These are phyloP conservation scores for Himalopsyche phryganea DNA, from an alignment of 1,140 invertebrate species.

Conservation along the genomic window DNA sequence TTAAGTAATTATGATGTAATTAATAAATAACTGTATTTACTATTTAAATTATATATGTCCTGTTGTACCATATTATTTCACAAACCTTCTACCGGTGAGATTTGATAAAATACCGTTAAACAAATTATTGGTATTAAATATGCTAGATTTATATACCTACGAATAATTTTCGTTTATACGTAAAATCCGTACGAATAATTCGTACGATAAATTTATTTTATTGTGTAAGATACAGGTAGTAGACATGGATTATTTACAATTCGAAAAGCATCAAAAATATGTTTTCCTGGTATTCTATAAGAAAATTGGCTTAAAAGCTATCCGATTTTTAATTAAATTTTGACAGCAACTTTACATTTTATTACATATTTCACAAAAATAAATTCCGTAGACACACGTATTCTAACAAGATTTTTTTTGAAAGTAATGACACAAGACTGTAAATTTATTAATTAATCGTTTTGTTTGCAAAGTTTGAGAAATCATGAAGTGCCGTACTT, in stretches of 20 bases:
- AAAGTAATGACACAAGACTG: no score
- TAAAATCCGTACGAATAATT: neutral
- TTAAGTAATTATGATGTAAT: slow-evolving; percentile 28
- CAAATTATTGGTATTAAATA: slow-evolving; percentile 1
- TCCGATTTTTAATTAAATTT: no score
- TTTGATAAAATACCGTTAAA: slow-evolving; percentile 17
- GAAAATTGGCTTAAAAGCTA: no score
- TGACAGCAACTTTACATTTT: no score
- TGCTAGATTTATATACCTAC: slow-evolving; percentile 15
- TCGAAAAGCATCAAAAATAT: no score
- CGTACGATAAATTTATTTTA: slow-evolving; percentile 20
- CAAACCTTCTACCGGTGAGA: slow-evolving; percentile 26
- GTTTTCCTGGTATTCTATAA: no score
- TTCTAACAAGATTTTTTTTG: no score
- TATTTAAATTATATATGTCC: slow-evolving; percentile 29
- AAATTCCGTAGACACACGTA: no score
- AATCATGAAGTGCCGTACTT: no score
- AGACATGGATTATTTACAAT: neutral
- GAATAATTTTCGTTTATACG: slow-evolving; percentile 16
- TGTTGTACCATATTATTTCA: slow-evolving; percentile 32
- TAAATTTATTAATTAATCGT: neutral
- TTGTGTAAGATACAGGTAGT: slow-evolving; percentile 12
- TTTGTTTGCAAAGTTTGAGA: neutral
- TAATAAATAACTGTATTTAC: slow-evolving; percentile 26
- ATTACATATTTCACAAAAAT: no score